Base-by-base conservation (phyloP, 2,797 vertebrate species). In the Pseudopleuronectes americanus region DNA sequence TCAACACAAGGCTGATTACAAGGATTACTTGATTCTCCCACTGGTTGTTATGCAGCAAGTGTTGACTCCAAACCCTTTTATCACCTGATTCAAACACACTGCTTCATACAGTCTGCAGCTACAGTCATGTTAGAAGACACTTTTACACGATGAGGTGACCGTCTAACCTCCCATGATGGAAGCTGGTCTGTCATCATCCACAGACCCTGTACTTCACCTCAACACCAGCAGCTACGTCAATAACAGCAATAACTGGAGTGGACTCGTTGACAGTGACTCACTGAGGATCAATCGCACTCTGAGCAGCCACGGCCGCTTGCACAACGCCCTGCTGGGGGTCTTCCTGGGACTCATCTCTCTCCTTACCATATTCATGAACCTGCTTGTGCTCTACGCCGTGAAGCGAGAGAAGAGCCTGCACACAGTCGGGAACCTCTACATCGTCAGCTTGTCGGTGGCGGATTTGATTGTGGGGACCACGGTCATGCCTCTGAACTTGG, bases 341-440 rank as follows among this genome's bases (percentile, higher is more conserved):
- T 77, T 92, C 24, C 93, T 99, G 65, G 96, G 96, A 3, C 89
- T 93, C 31, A 91, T 99, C 41, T 97, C 96, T 2, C 87, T 99
- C 45, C 78, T 93, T 84, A 99, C 98, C 0, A 81, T 97, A 16
- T 82, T 95, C 38, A 97, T 99, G 95, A 99, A 99, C 84, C 88
- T 98, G 69, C 89, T 99, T 13, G 97, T 99, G n/a, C 93, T 99
- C 3, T 96, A 92, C 0, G 97, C 97, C 0, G 95, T 99, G 53
- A 96, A 88, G 80, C 95, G 47, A 0, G 97, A 99, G 83, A 95
- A 95, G 74, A 98, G 95, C 81, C 91, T 99, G n/a, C 97, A 99
- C 81, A 98, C 97, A 0, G 97, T 98, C 19, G 96, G 97, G 3
- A 99, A 99, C 79, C 88, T 99, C 4, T 98, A 99, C 90, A 98